Evolutionary conservation across 2,797 vertebrate species (phyloP).

Genomic region (Pangasius larnaudii): DNA sequence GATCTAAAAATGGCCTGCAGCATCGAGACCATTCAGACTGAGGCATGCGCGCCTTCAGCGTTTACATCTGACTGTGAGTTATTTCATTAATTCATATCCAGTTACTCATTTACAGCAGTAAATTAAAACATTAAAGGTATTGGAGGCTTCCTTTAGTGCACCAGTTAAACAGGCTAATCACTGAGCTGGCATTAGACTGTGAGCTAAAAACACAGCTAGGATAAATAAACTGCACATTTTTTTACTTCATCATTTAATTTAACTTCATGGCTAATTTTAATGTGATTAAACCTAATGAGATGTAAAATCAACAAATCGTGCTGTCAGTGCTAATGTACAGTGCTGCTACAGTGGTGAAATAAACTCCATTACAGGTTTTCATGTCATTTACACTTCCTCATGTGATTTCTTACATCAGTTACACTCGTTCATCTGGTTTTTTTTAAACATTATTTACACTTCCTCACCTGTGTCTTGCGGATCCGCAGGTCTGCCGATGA

Average conservation of each 20-base stretch:
- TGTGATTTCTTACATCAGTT: no score
- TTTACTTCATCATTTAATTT: neutral
- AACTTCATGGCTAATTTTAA: neutral
- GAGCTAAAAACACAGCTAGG: neutral
- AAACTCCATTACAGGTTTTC: neutral
- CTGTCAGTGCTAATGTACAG: neutral
- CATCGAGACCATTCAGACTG: neutral
- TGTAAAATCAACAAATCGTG: neutral
- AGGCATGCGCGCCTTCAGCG: neutral
- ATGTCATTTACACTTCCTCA: neutral
- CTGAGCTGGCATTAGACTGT: neutral
- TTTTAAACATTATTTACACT: no score
- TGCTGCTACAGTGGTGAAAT: neutral
- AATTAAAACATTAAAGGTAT: neutral
- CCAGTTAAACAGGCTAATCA: neutral
- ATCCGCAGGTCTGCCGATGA: constrained; percentile 93
- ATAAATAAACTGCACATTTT: neutral
- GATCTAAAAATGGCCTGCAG: constrained; percentile 10
- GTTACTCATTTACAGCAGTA: neutral
- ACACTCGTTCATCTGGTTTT: no score
- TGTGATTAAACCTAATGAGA: neutral
- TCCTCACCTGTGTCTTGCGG: constrained; percentile 90
- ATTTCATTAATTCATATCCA: neutral
- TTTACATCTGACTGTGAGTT: neutral
- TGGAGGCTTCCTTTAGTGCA: neutral